Conservation (phyloP, 2,113 vertebrate species). For the Tragelaphus buxtoni region DNA sequence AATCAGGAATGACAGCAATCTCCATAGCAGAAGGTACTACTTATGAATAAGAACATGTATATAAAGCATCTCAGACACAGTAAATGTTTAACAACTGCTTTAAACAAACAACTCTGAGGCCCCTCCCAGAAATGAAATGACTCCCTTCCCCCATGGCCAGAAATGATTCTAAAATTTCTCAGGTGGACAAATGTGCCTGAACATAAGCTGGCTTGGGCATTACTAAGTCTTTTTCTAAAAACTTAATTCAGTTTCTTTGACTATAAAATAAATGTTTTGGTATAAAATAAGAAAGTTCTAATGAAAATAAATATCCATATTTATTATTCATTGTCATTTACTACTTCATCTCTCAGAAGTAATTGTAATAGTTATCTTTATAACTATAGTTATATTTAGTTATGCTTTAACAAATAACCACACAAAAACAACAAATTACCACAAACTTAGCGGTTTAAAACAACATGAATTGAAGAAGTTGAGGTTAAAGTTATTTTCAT, state of each 20-base stretch:
- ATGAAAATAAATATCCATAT: background rate
- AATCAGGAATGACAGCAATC: background rate
- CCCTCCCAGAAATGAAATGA: background rate
- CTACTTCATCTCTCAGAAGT: background rate
- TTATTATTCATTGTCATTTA: too few relatives aligned
- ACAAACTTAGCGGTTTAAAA: background rate
- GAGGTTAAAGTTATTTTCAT: background rate
- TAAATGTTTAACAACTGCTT: background rate
- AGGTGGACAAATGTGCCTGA: background rate
- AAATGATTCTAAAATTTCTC: background rate
- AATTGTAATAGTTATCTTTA: background rate
- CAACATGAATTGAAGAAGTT: background rate
- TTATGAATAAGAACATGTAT: background rate
- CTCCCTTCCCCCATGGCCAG: background rate
- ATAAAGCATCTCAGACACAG: background rate
- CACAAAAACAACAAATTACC: background rate
- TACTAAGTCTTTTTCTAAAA: background rate
- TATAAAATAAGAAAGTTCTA: background rate
- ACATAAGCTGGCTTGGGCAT: background rate
- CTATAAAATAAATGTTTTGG: background rate
- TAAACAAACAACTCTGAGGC: background rate
- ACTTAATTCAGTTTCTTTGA: background rate
- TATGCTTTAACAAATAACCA: background rate
- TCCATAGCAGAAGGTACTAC: background rate
- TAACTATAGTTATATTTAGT: background rate